Base-by-base conservation (phyloP, 2,888 invertebrate genomes). In the Seira ritae region DNA sequence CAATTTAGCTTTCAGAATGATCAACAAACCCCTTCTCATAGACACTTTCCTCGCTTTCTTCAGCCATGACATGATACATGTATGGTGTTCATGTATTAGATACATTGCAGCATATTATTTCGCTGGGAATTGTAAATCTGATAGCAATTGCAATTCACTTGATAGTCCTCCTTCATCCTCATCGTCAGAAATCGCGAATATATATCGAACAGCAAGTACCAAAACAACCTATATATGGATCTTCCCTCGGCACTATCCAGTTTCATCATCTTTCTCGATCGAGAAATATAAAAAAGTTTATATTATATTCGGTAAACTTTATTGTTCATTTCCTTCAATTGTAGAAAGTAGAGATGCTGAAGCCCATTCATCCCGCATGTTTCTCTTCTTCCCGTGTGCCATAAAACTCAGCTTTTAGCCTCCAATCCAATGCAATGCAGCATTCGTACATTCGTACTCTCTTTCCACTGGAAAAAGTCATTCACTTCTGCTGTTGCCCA, bases 331-430 rank as follows among this genome's bases (percentile, higher is more conserved):
- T n/a, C n/a, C n/a, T n/a, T n/a, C n/a, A n/a, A n/a, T n/a, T n/a
- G n/a, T n/a, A n/a, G n/a, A n/a, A n/a, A n/a, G n/a, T n/a, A n/a
- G n/a, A n/a, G n/a, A n/a, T n/a, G n/a, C n/a, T n/a, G n/a, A n/a
- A n/a, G n/a, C 17, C 22, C 72, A 31, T 72, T 72, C 62, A 72
- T 62, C 19, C 62, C 17, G 17, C 62, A 62, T 22, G 55, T 69
- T 31, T 71, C 55, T 55, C 4, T 20, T n/a, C 20, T 69, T 19
- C 50, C n/a, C 60, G 2, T 77, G 46, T 67, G 20, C 72, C 67
- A 72, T 79, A 80, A 80, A 80, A 73, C 50, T 73, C 68, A 60
- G 73, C 73, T 80, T 42, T 42, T 42, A 42, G 6, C 42, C 6
- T 42, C 6, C 6, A 42, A 42, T 42, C 42, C 42, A 42, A 42